phyloP scores from a whole-genome alignment of 2,888 invertebrate genomes.

The Heterodera filipjevi region DNA sequence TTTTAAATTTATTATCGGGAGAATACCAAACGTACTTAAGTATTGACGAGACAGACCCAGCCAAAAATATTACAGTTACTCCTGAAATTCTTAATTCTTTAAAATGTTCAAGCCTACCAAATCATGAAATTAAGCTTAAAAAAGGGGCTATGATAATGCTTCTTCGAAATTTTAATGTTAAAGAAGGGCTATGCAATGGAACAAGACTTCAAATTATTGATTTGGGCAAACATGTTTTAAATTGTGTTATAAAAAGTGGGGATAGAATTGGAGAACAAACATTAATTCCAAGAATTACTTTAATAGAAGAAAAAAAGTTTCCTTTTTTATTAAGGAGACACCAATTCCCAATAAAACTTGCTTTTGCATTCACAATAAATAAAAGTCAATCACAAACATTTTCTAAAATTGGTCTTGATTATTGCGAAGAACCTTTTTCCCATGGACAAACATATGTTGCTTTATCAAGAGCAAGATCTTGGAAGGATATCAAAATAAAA shows the following conservation, averaged over 20 bases:
- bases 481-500: no score
- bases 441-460: no score
- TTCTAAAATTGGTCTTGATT: no score
- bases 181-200: constrained; percentile 48
- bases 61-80: neutral
- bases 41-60: constrained; percentile 7
- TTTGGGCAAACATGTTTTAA: constrained; percentile 35
- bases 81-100: constrained; percentile 32
- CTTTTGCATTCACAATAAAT: no score
- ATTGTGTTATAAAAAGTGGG: constrained; percentile 24
- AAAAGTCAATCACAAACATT: no score
- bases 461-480: no score
- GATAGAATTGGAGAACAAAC: no score
- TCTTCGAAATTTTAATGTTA: constrained; percentile 6
- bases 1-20: neutral
- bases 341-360: no score
- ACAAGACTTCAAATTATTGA: constrained; percentile 36
- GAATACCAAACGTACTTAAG: neutral
- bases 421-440: no score
- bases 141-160: constrained; percentile 38
- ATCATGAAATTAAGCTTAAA: constrained; percentile 35
- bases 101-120: constrained; percentile 35
- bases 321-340: no score
- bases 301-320: no score
- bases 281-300: no score